These are phyloP conservation scores for Sceloporus tristichus DNA, from an alignment of 2,113 vertebrate genomes.

Conservation along the genomic window DNA sequence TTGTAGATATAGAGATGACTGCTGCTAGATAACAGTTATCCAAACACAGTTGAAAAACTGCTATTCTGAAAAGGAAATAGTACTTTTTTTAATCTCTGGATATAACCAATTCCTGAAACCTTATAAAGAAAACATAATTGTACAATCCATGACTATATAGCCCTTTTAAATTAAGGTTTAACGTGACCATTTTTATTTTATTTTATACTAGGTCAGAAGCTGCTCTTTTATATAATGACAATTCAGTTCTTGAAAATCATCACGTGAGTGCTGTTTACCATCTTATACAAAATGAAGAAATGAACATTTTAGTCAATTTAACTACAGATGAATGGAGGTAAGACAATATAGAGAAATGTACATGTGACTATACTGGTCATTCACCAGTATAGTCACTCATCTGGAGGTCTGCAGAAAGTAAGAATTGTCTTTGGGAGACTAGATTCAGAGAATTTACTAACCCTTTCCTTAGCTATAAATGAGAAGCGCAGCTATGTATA, in stretches of 20 bases:
- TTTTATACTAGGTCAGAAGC: conserved; percentile 14
- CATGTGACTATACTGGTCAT: not conserved
- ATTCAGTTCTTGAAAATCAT: conserved; percentile 39
- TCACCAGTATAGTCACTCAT: not conserved
- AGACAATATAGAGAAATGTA: not conserved
- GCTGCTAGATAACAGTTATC: not conserved
- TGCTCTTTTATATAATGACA: conserved; percentile 34
- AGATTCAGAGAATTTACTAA: not conserved
- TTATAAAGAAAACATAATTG: not conserved
- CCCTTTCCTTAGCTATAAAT: not conserved
- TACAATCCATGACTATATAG: not conserved
- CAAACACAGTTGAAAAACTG: not conserved
- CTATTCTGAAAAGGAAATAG: not conserved
- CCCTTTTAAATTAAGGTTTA: not conserved
- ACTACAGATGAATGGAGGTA: conserved; percentile 31
- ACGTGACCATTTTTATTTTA: not conserved
- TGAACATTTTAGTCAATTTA: conserved; percentile 18
- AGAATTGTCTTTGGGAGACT: not conserved
- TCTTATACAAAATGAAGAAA: conserved; percentile 1
- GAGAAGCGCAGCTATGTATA: not conserved
- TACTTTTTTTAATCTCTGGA: not conserved
- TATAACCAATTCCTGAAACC: too few species aligned
- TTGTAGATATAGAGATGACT: not conserved
- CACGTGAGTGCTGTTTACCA: conserved; percentile 28
- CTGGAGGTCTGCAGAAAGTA: not conserved